phyloP scores from a whole-genome alignment of 2,888 invertebrate species.

The Rhorus exstirpatorius region DNA sequence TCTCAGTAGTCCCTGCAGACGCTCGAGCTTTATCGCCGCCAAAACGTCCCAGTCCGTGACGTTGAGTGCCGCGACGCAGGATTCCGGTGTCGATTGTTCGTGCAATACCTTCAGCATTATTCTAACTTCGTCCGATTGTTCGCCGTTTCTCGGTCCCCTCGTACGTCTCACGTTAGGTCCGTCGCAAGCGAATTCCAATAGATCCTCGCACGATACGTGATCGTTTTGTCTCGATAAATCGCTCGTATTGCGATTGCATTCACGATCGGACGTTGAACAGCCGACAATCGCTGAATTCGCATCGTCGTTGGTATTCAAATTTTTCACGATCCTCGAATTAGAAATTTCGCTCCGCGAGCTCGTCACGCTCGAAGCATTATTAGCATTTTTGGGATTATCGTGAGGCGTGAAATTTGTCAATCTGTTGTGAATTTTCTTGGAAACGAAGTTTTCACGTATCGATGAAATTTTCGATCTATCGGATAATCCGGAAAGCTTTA shows the following conservation, averaged over 20 bases:
- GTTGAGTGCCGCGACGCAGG: constrained; percentile 93
- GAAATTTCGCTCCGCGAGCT: constrained; percentile 42
- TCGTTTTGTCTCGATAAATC: constrained; percentile 87
- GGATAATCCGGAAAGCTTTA: too few species aligned
- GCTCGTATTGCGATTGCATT: constrained; percentile 69
- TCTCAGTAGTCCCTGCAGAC: constrained; percentile 87
- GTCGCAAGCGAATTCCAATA: constrained; percentile 94
- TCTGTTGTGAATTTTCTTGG: constrained; percentile 51
- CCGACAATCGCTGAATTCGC: constrained; percentile 4
- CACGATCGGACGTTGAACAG: too few species aligned
- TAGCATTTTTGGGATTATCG: constrained; percentile 44
- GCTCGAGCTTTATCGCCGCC: constrained; percentile 93
- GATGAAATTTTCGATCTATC: constrained; percentile 51
- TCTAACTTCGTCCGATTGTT: constrained; percentile 95
- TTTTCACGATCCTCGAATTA: constrained; percentile 39
- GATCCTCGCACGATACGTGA: constrained; percentile 96
- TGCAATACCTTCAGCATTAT: constrained; percentile 95
- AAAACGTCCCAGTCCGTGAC: constrained; percentile 96
- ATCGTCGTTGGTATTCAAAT: constrained; percentile 25
- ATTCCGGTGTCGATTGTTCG: constrained; percentile 88
- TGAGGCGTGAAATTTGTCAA: constrained; percentile 32
- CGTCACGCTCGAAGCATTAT: constrained; percentile 37
- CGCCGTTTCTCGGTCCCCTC: constrained; percentile 91
- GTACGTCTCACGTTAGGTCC: constrained; percentile 91
- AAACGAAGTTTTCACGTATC: constrained; percentile 40